Evolutionary conservation across 2,888 invertebrate genomes (phyloP), one percentile per base, ranked within the genome.

Genomic region (Charanyca ferruginea): DNA sequence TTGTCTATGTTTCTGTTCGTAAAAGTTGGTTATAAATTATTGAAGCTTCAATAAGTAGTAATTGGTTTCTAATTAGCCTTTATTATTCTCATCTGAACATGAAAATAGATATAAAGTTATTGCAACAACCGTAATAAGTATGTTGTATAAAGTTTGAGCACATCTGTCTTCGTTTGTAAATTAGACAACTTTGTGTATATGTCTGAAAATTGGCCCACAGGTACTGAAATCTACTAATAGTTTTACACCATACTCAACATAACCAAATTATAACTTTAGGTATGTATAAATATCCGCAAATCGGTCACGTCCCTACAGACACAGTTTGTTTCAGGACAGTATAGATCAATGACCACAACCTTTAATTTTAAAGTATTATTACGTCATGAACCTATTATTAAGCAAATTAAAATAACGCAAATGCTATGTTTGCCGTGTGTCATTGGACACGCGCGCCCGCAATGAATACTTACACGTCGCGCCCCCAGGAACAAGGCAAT

Each of bases 401-500:
- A 52, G n/a, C 13, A 45, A 62, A 72, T 48, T 55, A 62, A 54
- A 49, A 20, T 44, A 44, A 66, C 47, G 44, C 16, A 62, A 44
- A 48, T 55, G 25, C 44, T 57, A 53, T 64, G n/a, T n/a, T n/a
- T n/a, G 42, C 47, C 62, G 64, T 54, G 44, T 45, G 60, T 65
- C 77, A 82, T 64, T 83, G 86, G 73, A 79, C 48, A 73, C 69
- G 49, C 44, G 28, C 63, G 20, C 25, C 38, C 38, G 47, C 73
- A 66, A 59, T 73, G 73, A 72, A 65, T 66, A 69, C 28, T 3
- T 28, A 7, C 62, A 68, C 58, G 79, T 66, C 79, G 85, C 75
- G 80, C 72, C 81, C 83, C 83, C 84, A 80, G 89, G 88, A 89
- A 85, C 81, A 66, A 57, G 66, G 78, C 88, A 86, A 89, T 89